Conservation (phyloP, 64 coral and sea anemone genomes). For the Porites australiensis region DNA sequence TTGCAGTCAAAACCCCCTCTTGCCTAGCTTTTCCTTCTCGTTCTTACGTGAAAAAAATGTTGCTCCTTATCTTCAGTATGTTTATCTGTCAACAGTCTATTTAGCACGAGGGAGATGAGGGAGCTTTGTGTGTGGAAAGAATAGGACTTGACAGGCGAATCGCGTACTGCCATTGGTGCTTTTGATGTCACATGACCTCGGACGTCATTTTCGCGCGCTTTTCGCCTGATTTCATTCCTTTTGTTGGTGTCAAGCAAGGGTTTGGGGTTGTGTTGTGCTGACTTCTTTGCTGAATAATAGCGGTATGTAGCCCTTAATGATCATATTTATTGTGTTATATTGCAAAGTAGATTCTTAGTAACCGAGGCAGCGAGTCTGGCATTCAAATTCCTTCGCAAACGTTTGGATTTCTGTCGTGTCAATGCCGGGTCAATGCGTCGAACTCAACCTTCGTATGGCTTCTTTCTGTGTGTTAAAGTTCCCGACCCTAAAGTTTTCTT, state of each 20-base stretch:
- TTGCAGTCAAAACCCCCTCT: too few relatives aligned
- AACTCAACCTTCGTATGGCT: conserved; percentile 9
- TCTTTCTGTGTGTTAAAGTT: background rate
- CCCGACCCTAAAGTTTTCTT: conserved; percentile 3
- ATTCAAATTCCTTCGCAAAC: background rate
- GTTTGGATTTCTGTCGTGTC: conserved; percentile 1
- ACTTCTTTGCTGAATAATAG: conserved; percentile 15
- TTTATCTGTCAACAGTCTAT: too few relatives aligned
- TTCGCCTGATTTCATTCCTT: background rate
- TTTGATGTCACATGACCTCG: conserved; percentile 5
- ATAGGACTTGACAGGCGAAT: background rate
- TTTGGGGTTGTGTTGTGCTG: conserved; percentile 8
- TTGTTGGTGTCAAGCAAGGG: conserved; percentile 8
- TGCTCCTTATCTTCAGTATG: too few relatives aligned
- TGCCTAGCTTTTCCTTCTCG: too few relatives aligned
- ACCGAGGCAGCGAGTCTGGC: conserved; percentile 16
- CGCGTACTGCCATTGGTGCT: conserved; percentile 17
- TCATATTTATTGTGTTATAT: conserved; percentile 20
- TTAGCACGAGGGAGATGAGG: too few relatives aligned
- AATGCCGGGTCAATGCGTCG: background rate
- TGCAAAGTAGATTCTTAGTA: conserved; percentile 15
- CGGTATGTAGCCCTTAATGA: conserved; percentile 7
- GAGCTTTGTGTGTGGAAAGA: too few relatives aligned
- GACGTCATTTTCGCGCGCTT: conserved; percentile 8
- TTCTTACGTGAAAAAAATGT: too few relatives aligned